Conservation (phyloP, 2,113 vertebrate genomes). For the Leucopsar rothschildi region DNA sequence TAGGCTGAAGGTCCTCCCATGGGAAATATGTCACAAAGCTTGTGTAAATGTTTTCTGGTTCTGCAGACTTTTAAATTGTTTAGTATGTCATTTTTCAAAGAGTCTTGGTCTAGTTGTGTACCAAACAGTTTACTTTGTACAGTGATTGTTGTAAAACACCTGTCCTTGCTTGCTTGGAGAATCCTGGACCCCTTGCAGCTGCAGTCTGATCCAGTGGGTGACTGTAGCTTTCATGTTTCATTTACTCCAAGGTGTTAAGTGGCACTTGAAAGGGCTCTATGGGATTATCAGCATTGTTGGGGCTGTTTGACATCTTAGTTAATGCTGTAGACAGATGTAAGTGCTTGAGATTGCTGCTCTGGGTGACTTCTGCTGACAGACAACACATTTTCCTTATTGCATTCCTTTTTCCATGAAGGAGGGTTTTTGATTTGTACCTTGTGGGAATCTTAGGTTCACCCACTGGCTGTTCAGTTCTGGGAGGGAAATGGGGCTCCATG, state of each 20-base stretch:
- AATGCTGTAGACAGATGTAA: background rate
- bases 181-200: background rate
- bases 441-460: background rate
- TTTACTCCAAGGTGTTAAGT: background rate
- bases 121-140: background rate
- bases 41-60: background rate
- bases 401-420: background rate
- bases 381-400: background rate
- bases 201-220: background rate
- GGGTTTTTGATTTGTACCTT: background rate
- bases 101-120: background rate
- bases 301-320: background rate
- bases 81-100: background rate
- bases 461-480: background rate
- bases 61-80: background rate
- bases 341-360: background rate
- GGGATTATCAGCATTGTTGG: background rate
- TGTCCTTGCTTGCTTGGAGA: background rate
- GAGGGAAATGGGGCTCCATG: background rate
- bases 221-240: background rate
- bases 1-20: background rate
- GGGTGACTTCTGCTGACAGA: background rate
- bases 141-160: background rate
- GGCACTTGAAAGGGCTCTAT: background rate
- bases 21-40: background rate